Conservation (phyloP, 2,797 vertebrate species). For the Xiphorhynchus erythropygius region DNA sequence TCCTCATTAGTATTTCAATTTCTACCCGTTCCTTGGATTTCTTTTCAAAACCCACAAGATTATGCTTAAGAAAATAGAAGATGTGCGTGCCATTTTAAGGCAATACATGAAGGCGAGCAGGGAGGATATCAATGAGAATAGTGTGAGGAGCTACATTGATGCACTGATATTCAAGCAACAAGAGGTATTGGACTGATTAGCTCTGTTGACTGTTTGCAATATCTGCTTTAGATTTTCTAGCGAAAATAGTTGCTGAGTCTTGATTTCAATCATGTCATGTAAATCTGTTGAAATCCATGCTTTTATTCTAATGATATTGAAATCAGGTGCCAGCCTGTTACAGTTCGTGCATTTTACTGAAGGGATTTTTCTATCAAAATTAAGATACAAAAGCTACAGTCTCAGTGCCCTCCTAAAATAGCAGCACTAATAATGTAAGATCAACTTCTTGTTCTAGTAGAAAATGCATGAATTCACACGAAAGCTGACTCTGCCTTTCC, state of each 20-base stretch:
- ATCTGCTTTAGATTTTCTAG: not conserved
- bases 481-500: constrained; percentile 9
- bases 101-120: constrained; percentile 52
- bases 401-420: not conserved
- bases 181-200: constrained; percentile 61
- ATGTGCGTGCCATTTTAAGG: constrained; percentile 65
- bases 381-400: not conserved
- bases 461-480: constrained; percentile 5
- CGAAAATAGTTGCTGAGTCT: not conserved
- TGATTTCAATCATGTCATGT: not conserved
- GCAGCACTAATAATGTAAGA: not conserved
- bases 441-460: not conserved
- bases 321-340: not conserved
- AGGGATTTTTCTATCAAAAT: not conserved
- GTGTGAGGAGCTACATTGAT: constrained; percentile 65
- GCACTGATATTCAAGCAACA: constrained; percentile 71
- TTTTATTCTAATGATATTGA: not conserved
- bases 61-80: constrained; percentile 71
- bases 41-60: constrained; percentile 74
- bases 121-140: constrained; percentile 3
- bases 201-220: not conserved
- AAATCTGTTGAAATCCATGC: not conserved
- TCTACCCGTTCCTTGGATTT: constrained; percentile 74
- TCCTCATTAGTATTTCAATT: constrained; percentile 72
- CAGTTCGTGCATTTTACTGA: not conserved